Conservation (phyloP, 2,113 vertebrate species). For the Mola mola region DNA sequence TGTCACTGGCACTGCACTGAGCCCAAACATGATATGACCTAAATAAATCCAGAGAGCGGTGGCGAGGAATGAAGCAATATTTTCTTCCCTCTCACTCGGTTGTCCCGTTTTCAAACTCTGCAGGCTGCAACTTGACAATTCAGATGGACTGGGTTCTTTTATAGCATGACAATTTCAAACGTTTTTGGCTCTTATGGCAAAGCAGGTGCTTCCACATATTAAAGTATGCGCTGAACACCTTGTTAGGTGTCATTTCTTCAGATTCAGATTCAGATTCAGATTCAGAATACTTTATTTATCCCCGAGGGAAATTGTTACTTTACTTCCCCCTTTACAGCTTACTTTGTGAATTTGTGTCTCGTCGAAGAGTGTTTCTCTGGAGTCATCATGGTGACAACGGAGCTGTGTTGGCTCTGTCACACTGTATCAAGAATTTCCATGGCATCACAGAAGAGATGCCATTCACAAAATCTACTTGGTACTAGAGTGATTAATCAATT, state of each 20-base stretch:
- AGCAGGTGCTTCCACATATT: slow-evolving; percentile 11
- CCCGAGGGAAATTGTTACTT: too few relatives aligned
- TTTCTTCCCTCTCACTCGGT: slow-evolving; percentile 21
- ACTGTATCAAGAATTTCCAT: too few relatives aligned
- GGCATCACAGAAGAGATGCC: too few relatives aligned
- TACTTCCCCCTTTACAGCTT: background rate
- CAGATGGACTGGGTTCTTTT: background rate
- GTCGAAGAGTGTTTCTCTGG: too few relatives aligned
- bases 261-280: too few relatives aligned
- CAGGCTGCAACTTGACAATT: slow-evolving; percentile 29
- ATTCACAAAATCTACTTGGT: too few relatives aligned
- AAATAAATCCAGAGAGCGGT: slow-evolving; percentile 69
- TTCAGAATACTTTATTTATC: too few relatives aligned
- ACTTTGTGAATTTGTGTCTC: background rate
- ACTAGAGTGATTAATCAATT: too few relatives aligned
- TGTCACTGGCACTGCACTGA: slow-evolving; percentile 67
- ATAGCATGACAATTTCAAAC: slow-evolving; percentile 8
- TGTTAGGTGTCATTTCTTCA: too few relatives aligned
- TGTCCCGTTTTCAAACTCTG: slow-evolving; percentile 56
- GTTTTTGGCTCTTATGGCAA: slow-evolving; percentile 5
- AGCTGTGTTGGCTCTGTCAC: too few relatives aligned
- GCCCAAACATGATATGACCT: slow-evolving; percentile 76
- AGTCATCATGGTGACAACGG: too few relatives aligned
- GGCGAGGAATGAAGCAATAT: slow-evolving; percentile 39
- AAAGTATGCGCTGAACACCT: background rate